Base-by-base conservation (phyloP, 2,113 vertebrate species). In the Aythya baeri region DNA sequence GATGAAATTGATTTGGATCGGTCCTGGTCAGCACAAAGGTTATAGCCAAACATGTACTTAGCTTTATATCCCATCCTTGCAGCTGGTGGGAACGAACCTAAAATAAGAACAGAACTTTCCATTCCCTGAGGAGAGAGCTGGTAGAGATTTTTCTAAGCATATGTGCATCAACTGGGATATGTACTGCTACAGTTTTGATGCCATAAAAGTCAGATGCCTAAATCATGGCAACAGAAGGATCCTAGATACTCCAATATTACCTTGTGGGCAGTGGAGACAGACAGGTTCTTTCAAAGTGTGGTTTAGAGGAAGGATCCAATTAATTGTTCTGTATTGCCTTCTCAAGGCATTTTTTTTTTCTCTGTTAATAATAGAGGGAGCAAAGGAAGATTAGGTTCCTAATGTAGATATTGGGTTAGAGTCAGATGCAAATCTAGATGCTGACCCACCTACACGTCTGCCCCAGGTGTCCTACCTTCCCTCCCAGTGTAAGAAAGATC, bases 91-190 rank as follows among this genome's bases (percentile, higher is more conserved):
- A 73, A 73, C 15, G n/a, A 59, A 88, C 52, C 49, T 63, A 82
- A 91, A 91, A 85, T 43, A 85, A 66, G 54, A 58, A 38, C 71
- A 77, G 59, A 85, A 93, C 46, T 77, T 95, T 93, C 75, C 75
- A 23, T 82, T 93, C 91, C 88, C 36, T 22, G 21, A 36, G 84
- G 80, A 49, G 81, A 81, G 54, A 73, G 26, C 22, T 85, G 32
- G 54, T 46, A 27, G 71, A 85, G 49, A 11, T 63, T 88, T 88
- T 93, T 54, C 65, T 43, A 54, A 85, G 84, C 71, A 68, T 0
- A 0, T 62, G 29, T 29, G 13, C 16, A 38, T 80, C 74, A 8
- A 11, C 38, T 76, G 54, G 36, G 46, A 43, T 36, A 44, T 41
- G 13, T 3, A 10, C 34, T 58, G 36, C 13, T 84, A 46, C 13